Evolutionary conservation across 2,888 invertebrate genomes (phyloP), one percentile per base, ranked within the genome.

Genomic region (Andrena bicolor): DNA sequence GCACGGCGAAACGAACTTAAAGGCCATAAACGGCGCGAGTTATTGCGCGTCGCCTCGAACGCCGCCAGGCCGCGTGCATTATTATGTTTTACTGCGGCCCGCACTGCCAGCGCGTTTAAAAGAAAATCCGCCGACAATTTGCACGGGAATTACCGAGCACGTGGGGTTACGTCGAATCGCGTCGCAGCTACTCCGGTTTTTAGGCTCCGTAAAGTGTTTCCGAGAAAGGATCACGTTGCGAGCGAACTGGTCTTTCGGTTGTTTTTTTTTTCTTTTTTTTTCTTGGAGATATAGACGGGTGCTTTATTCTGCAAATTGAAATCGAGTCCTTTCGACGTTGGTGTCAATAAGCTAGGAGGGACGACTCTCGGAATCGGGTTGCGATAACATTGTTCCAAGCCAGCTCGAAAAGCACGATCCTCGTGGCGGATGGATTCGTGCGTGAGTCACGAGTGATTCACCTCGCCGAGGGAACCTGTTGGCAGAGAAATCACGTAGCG

Each of bases 381-480:
- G 35, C 63, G 86, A 73, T 82, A 80, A 80, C 72, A 77, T 76
- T 81, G 83, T 80, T 69, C 66, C 58, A 2, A 23, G 49, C 56
- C 13, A 28, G 65, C 58, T 61, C 56, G 65, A 63, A 71, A 28
- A 26, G 35, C 49, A 48, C 35, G 63, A 56, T 26, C 26, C 56
- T 26, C 1, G 13, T 56, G 10, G 56, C 56, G 41, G 16, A 77
- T 72, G 73, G 85, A 83, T 87, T 87, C 74, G 83, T 80, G 76
- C 72, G 79, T 87, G 85, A 87, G 78, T 87, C 87, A 87, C 78
- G 73, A 72, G 64, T 87, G 87, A 87, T 72, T 87, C 87, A 87
- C 76, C 80, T 76, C 63, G 64, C n/a, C 63, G 32, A n/a, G 53
- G 41, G 66, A 76, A 85, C 80, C 70, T 78, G 77, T 83, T 80